phyloP scores from a whole-genome alignment of 2,797 vertebrate genomes.

The Paratrypauchen microcephalus region DNA sequence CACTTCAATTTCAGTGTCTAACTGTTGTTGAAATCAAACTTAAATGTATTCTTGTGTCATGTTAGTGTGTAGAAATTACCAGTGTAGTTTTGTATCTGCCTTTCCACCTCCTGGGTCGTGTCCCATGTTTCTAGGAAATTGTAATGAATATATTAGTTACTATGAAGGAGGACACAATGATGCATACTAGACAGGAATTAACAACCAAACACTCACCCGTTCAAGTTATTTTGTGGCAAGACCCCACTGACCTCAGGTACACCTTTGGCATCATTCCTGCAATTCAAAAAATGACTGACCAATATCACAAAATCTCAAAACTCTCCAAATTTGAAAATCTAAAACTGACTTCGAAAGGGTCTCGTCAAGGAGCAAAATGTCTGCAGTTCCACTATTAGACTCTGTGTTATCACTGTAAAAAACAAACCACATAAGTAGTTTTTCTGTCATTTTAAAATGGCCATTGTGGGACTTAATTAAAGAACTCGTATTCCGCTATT shows the following conservation, averaged over 20 bases:
- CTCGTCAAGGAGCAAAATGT: accelerated
- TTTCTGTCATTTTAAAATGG: slow-evolving; percentile 8
- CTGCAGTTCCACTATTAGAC: slow-evolving; percentile 5
- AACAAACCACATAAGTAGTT: slow-evolving; percentile 18
- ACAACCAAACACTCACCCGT: slow-evolving; percentile 24
- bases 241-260: neutral
- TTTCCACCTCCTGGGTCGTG: slow-evolving; percentile 44
- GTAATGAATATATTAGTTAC: too few relatives aligned
- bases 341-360: slow-evolving; percentile 13
- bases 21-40: too few relatives aligned
- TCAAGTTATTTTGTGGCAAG: neutral
- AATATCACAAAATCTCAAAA: neutral
- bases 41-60: too few relatives aligned
- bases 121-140: slow-evolving; percentile 18
- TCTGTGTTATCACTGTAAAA: slow-evolving; percentile 14
- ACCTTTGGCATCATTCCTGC: slow-evolving; percentile 9
- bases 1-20: too few relatives aligned
- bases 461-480: neutral
- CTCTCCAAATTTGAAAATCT: neutral
- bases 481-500: too few relatives aligned
- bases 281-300: slow-evolving; percentile 30
- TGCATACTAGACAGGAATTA: neutral
- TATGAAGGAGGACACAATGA: neutral
- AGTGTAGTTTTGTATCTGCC: neutral
- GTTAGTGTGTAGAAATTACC: slow-evolving; percentile 20